Percentiles rank a stretch among this genome's conserved stretches.
These are phyloP conservation scores for Panulirus ornatus DNA, from an alignment of 1,140 invertebrate species.

Conservation along the genomic window DNA sequence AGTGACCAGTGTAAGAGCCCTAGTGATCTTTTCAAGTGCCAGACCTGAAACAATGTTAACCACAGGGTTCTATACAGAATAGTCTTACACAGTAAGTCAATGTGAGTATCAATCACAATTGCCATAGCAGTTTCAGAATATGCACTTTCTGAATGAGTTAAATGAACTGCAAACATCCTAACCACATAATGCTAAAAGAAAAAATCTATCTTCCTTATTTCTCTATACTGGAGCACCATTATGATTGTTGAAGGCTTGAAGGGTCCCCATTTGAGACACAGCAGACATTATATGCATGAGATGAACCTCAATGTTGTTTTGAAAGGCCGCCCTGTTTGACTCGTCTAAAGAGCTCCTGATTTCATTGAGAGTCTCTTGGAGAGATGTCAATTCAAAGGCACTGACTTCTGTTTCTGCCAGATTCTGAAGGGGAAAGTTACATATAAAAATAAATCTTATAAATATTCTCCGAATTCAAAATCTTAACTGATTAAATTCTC, in stretches of 20 bases:
- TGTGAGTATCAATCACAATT: too few relatives aligned
- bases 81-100: background rate
- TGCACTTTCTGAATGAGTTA: too few relatives aligned
- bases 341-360: slow-evolving; percentile 89
- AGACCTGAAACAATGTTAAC: background rate
- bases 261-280: slow-evolving; percentile 83
- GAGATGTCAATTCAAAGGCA: slow-evolving; percentile 93
- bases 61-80: background rate
- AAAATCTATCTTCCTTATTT: background rate
- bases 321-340: slow-evolving; percentile 90
- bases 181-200: slow-evolving; percentile 5
- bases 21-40: background rate
- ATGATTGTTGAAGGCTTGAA: slow-evolving; percentile 76
- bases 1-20: background rate
- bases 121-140: too few relatives aligned
- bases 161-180: background rate
- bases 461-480: too few relatives aligned
- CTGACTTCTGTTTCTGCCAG: slow-evolving; percentile 93
- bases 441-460: background rate
- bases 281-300: slow-evolving; percentile 95
- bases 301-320: slow-evolving; percentile 93
- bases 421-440: slow-evolving; percentile 80
- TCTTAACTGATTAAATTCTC: too few relatives aligned
- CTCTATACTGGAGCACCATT: slow-evolving; percentile 47
- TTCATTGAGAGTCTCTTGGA: slow-evolving; percentile 94